Base-by-base conservation (phyloP, 1,140 invertebrate genomes). In the Bathynomus jamesi region DNA sequence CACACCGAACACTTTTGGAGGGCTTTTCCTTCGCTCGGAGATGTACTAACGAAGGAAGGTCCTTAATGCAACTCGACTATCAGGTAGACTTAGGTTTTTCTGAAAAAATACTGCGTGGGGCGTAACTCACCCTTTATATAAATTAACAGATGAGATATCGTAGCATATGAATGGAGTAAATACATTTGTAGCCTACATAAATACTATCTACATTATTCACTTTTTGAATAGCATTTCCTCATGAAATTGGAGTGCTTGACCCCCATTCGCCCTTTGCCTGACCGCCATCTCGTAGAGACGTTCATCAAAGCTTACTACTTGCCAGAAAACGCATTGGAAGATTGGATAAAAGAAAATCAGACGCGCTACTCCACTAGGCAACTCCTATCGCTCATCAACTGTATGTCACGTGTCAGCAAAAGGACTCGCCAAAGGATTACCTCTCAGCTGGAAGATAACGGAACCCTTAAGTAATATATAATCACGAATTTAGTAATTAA, bases 291-390 rank as follows among this genome's bases (percentile, higher is more conserved):
- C 79, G 95, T 98, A 0, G 95, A 98, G 82, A 86, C 87, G 28
- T 99, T 96, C 80, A 91, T 99, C 1, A 99, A 99, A 82, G 95
- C 95, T 0, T 99, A 93, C 81, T 99, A 99, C 84, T 85, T 96
- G 75, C 91, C 94, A 0, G 91, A 96, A 78, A 87, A 86, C 70
- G 89, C 89, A 70, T 85, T 99, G 5, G 94, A 98, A 82, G 85
- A 89, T 24, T 99, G 95, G 90, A 87, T 98, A 11, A 86, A 88
- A 75, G 88, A 91, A 61, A 91, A 95, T 81, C 83, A 85, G 60
- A 76, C 90, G 82, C 92, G 96, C 81, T 99, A 98, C 84, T 92
- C 92, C 0, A 83, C 86, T 17, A 94, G 93, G 76, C 96, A 98
- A 84, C 81, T 98, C 40, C 83, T 87, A 32, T 89, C 91, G 60